Base-by-base conservation (phyloP, 2,888 invertebrate genomes). In the Lymantria monacha region DNA sequence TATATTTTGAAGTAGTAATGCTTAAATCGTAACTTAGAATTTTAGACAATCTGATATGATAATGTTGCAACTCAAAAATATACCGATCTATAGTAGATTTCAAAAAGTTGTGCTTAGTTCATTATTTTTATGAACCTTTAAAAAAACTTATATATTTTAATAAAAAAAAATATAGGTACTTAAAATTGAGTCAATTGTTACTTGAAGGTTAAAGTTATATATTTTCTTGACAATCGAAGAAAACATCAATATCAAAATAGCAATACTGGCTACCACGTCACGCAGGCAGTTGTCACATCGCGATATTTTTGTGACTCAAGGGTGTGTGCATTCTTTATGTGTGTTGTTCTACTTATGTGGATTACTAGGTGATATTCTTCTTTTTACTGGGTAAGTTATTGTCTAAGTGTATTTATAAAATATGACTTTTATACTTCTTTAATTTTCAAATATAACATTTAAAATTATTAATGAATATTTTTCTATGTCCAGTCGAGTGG, bases 331-430 rank as follows among this genome's bases (percentile, higher is more conserved):
- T 90, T 91, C 87, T 87, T 79, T 85, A 86, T 84, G 83, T 88
- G 87, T 90, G 87, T 91, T 90, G 89, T 91, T 89, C 91, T 90
- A 91, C 91, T 80, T 91, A 91, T 91, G 91, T 91, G 89, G 91
- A 90, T 86, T 84, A 83, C 87, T 85, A 90, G 91, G 91, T 90
- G 91, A 91, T 91, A 90, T 82, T 87, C 78, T 80, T 81, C 79
- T 82, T 84, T 84, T 82, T 77, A 83, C 74, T 74, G 91, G 90
- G 90, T 90, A 85, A 85, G 87, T 78, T 63, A 49, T 22, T 49
- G 46, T 46, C 43, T 49, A 48, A 57, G 30, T 55, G 48, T 47
- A 44, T 46, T 45, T 51, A 48, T n/a, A 42, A 30, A 30, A 49
- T 43, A 44, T 42, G 42, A 12, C 11, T 15, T 41, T 37, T 44